These are phyloP conservation scores for Periparus ater DNA, from an alignment of 2,797 vertebrate genomes.

Conservation along the genomic window DNA sequence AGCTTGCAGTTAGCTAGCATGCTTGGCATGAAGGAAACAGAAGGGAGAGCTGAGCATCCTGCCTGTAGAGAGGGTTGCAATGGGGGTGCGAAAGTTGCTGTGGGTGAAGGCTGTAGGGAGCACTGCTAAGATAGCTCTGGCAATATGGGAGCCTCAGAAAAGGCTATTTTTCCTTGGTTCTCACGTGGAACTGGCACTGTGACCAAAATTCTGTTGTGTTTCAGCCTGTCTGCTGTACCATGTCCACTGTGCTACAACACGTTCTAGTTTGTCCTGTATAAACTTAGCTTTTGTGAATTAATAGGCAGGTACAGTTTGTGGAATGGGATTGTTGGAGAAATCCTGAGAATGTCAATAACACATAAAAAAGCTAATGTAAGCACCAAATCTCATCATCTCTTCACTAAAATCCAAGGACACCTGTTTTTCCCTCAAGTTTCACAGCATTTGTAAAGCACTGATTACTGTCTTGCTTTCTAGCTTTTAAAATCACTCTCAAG, in stretches of 20 bases:
- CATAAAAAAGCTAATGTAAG: background rate
- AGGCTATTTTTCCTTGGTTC: background rate
- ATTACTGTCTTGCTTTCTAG: background rate
- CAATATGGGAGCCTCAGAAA: background rate
- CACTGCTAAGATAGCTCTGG: background rate
- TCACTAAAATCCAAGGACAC: background rate
- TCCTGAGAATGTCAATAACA: background rate
- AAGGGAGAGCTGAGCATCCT: background rate
- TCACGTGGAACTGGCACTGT: accelerated
- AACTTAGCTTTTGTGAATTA: background rate
- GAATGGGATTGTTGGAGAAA: background rate
- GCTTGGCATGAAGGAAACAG: background rate
- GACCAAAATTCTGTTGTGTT: background rate
- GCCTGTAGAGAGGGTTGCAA: accelerated
- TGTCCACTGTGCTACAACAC: accelerated
- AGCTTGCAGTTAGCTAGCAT: background rate
- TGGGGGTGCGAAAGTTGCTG: background rate
- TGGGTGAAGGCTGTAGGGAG: background rate
- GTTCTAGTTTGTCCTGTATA: background rate
- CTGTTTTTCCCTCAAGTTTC: background rate
- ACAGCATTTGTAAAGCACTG: background rate
- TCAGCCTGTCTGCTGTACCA: background rate
- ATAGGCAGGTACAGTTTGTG: background rate
- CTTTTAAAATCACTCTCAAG: background rate
- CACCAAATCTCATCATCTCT: background rate